Base-by-base conservation (phyloP, 2,888 invertebrate genomes). In the Diarsia rubi region DNA sequence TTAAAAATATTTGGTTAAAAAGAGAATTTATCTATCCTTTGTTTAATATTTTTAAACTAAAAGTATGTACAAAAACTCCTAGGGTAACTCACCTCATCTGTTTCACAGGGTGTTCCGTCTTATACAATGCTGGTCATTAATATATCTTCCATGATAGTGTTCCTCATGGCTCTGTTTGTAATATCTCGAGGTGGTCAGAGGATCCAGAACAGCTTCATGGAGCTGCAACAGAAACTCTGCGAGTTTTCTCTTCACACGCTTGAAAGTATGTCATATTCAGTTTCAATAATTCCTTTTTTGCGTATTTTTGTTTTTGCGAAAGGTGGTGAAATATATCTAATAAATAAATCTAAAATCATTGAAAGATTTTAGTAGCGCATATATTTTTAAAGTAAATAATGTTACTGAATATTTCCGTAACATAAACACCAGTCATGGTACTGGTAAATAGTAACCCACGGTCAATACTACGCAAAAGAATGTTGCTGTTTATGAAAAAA, bases 121-220 rank as follows among this genome's bases (percentile, higher is more conserved):
- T 21, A 65, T 0, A 14, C 75, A 5, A 9, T 2, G 8, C 70
- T 93, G 5, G 9, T 69, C 71, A 4, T 8, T 75, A 3, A 16
- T 71, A 3, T 78, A 0, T 69, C 81, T 5, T 75, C 83, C 0
- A 75, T 91, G 47, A 0, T 68, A 0, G 69, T 87, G n/a, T 89
- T 88, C 65, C 49, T 91, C 4, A 27, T 79, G 0, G 88, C 88
- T 0, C 74, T 92, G 11, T 76, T 77, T 31, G 31, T 90, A 52
- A 49, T 92, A 52, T 90, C 91, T 0, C 75, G 69, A 19, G 88
- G 87, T 0, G 92, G 91, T 0, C 92, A 92, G 74, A 64, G 73
- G 1, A 86, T 88, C 24, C 88, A 88, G 37, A 90, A 90, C 66
- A 90, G 82, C 45, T 88, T 87, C 0, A 69, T 78, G 0, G 47